A percentile compares a stretch with the other conserved stretches of the same genome.
phyloP scores from a whole-genome alignment of 2,888 invertebrate genomes.

The Eudasyphora cyanicolor region DNA sequence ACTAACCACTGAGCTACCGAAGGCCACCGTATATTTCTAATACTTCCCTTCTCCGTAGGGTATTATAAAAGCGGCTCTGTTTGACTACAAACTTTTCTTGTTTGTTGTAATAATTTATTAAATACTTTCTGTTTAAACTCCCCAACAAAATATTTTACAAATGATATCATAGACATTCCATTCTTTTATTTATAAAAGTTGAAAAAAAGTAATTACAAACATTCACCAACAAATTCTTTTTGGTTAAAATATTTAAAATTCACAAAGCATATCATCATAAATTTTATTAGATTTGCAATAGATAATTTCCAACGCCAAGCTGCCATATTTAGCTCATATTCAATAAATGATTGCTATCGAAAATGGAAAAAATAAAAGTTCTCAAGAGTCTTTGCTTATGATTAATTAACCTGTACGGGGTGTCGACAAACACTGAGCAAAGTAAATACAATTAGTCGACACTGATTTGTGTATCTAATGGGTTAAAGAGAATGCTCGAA shows the following conservation, averaged over 20 bases:
- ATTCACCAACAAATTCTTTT: not conserved
- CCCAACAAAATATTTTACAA: too few species aligned
- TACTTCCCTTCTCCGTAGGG: too few species aligned
- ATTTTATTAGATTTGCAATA: slow-evolving; percentile 42
- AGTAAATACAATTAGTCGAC: not conserved
- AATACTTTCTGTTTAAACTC: too few species aligned
- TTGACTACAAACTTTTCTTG: too few species aligned
- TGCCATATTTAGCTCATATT: slow-evolving; percentile 15
- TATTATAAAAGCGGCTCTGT: too few species aligned
- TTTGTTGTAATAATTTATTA: too few species aligned
- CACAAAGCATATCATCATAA: slow-evolving; percentile 39
- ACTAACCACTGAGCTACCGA: too few species aligned
- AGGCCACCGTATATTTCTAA: too few species aligned
- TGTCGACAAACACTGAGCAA: not conserved
- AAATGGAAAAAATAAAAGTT: slow-evolving; percentile 9
- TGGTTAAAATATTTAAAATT: slow-evolving; percentile 36
- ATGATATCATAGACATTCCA: too few species aligned
- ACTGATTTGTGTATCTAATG: not conserved
- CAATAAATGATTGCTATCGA: slow-evolving; percentile 32
- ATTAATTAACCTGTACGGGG: not conserved
- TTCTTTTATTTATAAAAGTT: not conserved
- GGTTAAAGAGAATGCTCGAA: not conserved
- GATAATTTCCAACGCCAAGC: slow-evolving; percentile 17
- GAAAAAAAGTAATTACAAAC: not conserved
- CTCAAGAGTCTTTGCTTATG: not conserved